Evolutionary conservation across 2,113 vertebrate species (phyloP), one percentile per base, ranked within the genome.

Genomic region (Geothlypis trichas): DNA sequence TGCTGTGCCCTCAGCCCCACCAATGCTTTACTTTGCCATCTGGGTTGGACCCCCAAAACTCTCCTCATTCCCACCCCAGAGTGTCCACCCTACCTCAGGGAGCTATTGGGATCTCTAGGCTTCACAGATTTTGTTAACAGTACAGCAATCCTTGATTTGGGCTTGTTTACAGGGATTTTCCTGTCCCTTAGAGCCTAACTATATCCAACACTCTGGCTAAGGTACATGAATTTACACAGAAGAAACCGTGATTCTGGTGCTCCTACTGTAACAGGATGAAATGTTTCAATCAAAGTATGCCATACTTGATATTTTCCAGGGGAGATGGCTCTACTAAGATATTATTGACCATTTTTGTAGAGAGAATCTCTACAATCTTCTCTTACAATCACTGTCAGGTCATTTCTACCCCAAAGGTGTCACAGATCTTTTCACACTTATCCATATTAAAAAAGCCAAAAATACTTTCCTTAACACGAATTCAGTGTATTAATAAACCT

Each of bases 341-440:
- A 67, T 65, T 73, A 52, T 23, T 76, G 47, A 88, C 51, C 15
- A 7, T 42, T 93, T 59, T 61, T 18, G 33, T 59, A 73, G 68
- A 61, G 72, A 72, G 66, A 26, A 66, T 83, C 66, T 80, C 54
- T 46, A n/a, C 2, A 42, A 84, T 86, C 85, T 46, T 89, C 79
- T 93, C 66, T 93, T 83, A 66, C 42, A 66, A 58, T 68, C 67
- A 90, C 52, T 94, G 58, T 82, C 92, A 88, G 47, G 62, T 94
- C n/a, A 78, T 54, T 74, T 76, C 39, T 84, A 75, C 68, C 75
- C 87, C 30, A 27, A 80, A 78, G 47, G 41, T 87, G 27, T 49
- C 24, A 73, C 24, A 28, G 31, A 73, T 91, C 81, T 69, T 77
- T 68, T 62, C 84, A 84, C 26, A 72, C 33, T 67, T 68, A 54